Percentiles rank a stretch among this genome's conserved stretches.
phyloP scores from a whole-genome alignment of 2,888 invertebrate genomes.

The Mythimna pallens region DNA sequence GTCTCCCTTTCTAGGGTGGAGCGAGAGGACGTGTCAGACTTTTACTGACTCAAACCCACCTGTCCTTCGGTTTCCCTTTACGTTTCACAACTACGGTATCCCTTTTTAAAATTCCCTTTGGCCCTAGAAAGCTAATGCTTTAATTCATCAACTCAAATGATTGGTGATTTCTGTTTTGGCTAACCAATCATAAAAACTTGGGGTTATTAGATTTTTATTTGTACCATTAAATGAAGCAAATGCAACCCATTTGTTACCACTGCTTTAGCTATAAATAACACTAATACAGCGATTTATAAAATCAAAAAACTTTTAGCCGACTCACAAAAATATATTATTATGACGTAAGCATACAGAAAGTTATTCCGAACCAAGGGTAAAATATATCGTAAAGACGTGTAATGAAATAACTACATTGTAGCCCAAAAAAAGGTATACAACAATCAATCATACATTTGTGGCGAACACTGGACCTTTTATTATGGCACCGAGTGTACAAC shows the following conservation, averaged over 20 bases:
- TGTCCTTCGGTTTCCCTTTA: too few species aligned
- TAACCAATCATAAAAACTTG: not conserved
- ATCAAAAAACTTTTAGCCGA: constrained; percentile 28
- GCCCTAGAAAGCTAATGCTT: too few species aligned
- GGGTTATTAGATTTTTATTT: not conserved
- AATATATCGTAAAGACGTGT: constrained; percentile 54
- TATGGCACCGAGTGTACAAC: constrained; percentile 55
- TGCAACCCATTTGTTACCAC: not conserved
- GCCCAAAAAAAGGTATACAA: constrained; percentile 55
- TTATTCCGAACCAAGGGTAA: constrained; percentile 12
- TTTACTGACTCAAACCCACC: too few species aligned
- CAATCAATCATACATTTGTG: constrained; percentile 64
- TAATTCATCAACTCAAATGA: not conserved
- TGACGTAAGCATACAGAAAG: constrained; percentile 29
- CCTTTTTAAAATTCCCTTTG: too few species aligned
- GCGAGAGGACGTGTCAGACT: too few species aligned
- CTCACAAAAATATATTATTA: constrained; percentile 29
- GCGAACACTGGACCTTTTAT: constrained; percentile 52
- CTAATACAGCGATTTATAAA: constrained; percentile 17
- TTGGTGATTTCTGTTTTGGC: not conserved
- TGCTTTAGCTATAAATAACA: constrained; percentile 1
- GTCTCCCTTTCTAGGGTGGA: too few species aligned
- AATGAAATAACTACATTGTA: constrained; percentile 55
- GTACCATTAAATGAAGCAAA: not conserved
- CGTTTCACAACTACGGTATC: too few species aligned